Conservation (phyloP, 2,113 vertebrate species). For the Neoarius graeffei region DNA sequence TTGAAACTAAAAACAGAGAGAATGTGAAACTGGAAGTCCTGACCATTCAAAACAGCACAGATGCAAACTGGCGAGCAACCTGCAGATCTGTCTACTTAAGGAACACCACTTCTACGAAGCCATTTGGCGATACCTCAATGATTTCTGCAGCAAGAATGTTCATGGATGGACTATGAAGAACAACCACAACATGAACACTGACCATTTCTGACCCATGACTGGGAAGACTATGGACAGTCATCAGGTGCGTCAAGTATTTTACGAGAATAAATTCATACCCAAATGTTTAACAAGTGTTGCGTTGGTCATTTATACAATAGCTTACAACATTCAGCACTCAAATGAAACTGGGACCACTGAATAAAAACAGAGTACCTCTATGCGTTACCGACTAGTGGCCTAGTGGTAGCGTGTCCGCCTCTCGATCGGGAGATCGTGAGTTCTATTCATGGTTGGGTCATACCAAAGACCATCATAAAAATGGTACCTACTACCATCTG, state of each 20-base stretch:
- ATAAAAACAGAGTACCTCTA: not conserved
- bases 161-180: not conserved
- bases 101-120: not conserved
- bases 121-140: not conserved
- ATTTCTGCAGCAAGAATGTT: not conserved
- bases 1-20: not conserved
- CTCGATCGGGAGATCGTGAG: no score
- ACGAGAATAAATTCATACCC: not conserved
- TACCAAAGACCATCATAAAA: no score
- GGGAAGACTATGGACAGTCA: not conserved
- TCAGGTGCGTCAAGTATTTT: not conserved
- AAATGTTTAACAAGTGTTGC: not conserved
- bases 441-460: no score
- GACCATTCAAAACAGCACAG: slow-evolving; percentile 12
- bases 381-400: no score
- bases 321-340: not conserved
- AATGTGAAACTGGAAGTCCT: slow-evolving; percentile 20
- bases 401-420: no score
- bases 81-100: not conserved
- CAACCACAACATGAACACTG: not conserved
- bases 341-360: not conserved
- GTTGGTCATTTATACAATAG: not conserved
- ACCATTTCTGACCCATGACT: not conserved
- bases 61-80: slow-evolving; percentile 20
- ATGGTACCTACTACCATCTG: no score